These are phyloP conservation scores for Agriopis aurantiaria DNA, from an alignment of 2,888 invertebrate genomes.

Conservation along the genomic window DNA sequence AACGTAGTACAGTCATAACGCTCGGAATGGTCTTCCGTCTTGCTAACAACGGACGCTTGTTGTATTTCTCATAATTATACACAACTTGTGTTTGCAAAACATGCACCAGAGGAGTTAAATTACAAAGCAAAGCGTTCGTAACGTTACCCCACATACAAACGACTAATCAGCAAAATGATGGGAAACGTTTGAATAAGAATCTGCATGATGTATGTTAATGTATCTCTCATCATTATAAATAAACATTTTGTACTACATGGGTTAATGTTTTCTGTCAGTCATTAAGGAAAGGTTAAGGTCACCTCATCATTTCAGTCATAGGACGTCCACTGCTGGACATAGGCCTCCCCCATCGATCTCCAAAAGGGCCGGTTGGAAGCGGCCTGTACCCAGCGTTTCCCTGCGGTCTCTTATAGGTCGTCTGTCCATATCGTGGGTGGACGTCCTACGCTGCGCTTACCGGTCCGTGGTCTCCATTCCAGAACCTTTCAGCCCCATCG, in stretches of 20 bases:
- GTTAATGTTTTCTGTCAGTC: not conserved
- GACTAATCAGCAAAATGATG: slow-evolving; percentile 33
- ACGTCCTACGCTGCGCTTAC: too few relatives aligned
- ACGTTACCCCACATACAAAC: slow-evolving; percentile 27
- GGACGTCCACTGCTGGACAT: too few relatives aligned
- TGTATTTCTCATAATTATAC: slow-evolving; percentile 21
- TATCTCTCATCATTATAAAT: slow-evolving; percentile 29
- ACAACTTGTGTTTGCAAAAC: slow-evolving; percentile 25
- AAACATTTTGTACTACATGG: not conserved
- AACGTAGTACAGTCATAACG: not conserved
- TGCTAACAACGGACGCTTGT: slow-evolving; percentile 11
- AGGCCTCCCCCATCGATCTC: too few relatives aligned
- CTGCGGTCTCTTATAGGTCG: too few relatives aligned
- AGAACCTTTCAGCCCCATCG: too few relatives aligned
- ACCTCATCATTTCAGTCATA: too few relatives aligned
- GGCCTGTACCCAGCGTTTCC: too few relatives aligned
- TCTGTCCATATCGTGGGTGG: too few relatives aligned
- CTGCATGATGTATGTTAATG: slow-evolving; percentile 33
- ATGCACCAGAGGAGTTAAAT: slow-evolving; percentile 22
- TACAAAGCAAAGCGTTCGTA: slow-evolving; percentile 29
- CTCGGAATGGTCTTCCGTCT: slow-evolving; percentile 6
- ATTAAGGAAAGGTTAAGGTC: not conserved
- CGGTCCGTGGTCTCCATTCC: too few relatives aligned
- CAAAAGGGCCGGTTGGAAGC: too few relatives aligned
- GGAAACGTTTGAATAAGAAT: slow-evolving; percentile 29